Evolutionary conservation across 2,113 vertebrate species (phyloP).

Genomic region (Candoia aspera): DNA sequence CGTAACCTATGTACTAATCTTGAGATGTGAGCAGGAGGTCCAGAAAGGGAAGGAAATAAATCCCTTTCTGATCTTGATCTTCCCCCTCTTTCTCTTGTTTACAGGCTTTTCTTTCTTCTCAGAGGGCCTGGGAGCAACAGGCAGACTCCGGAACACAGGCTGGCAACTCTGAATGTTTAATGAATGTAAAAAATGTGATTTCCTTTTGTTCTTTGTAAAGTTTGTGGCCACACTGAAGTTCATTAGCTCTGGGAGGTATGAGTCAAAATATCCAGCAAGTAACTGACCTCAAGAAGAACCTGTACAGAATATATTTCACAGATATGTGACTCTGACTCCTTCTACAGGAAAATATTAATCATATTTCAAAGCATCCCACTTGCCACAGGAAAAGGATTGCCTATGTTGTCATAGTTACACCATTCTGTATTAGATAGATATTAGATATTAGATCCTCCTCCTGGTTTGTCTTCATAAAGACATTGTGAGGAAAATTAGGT

Average conservation of each 20-base stretch:
- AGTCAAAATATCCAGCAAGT: not conserved
- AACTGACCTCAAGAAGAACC: not conserved
- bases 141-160: not conserved
- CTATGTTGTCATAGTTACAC: not conserved
- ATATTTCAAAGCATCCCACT: not conserved
- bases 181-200: not conserved
- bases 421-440: not conserved
- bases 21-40: not conserved
- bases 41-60: not conserved
- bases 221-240: not conserved
- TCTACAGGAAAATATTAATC: not conserved
- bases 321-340: not conserved
- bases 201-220: not conserved
- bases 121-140: not conserved
- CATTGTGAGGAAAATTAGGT: not conserved
- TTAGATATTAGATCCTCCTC: not conserved
- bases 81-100: not conserved
- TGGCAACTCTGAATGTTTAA: not conserved
- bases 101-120: not conserved
- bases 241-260: not conserved
- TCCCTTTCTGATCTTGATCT: not conserved
- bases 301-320: not conserved
- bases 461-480: not conserved
- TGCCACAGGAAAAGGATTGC: not conserved
- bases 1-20: not conserved